Evolutionary conservation across 1,140 invertebrate species (phyloP), one percentile per base, ranked within the genome.

Genomic region (Drosophila sproati): DNA sequence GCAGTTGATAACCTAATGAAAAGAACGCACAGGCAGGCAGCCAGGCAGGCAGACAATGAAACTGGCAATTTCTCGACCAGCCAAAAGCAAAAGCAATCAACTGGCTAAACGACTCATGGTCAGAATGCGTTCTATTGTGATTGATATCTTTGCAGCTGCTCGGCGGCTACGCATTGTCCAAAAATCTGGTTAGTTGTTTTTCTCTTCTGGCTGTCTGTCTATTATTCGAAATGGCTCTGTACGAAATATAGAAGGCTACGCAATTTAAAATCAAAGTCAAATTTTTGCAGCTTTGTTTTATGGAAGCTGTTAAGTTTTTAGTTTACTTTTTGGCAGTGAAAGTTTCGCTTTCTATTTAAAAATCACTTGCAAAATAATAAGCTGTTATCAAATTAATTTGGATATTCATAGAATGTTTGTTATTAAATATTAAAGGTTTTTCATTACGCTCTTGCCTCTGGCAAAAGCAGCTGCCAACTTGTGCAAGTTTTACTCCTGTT

Each of bases 111-210:
- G 20, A 20, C 45, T 48, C 5, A 5, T 28, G 6, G 20, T 48
- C 20, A 3, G 28, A 43, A 48, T 28, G 28, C 31, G 20, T 28
- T 56, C 37, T 31, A 56, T 43, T 56, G 37, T 41, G 28, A 31
- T 55, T 56, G 54, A 4, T 51, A 51, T 43, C 12, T 8, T 4
- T 2, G 54, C 54, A 56, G 28, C 28, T 43, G 41, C 41, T 43
- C 10, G 20, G 20, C 41, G 10, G 41, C 41, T 43, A 6, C 41
- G 54, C 28, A n/a, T 41, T 31, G 39, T 8, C 5, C 37, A 43
- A 43, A 56, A 56, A 56, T 56, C 54, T 56, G 54, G 31, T 56
- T 41, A 41, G 4, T 5, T 12, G 31, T 0, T 43, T n/a, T 43
- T 43, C n/a, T 43, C 20, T 2, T 20, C 20, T 20, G 20, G 1